Percentiles rank a stretch among this genome's conserved stretches.
phyloP scores from a whole-genome alignment of 2,888 invertebrate genomes.

The Leptinotarsa juncta region DNA sequence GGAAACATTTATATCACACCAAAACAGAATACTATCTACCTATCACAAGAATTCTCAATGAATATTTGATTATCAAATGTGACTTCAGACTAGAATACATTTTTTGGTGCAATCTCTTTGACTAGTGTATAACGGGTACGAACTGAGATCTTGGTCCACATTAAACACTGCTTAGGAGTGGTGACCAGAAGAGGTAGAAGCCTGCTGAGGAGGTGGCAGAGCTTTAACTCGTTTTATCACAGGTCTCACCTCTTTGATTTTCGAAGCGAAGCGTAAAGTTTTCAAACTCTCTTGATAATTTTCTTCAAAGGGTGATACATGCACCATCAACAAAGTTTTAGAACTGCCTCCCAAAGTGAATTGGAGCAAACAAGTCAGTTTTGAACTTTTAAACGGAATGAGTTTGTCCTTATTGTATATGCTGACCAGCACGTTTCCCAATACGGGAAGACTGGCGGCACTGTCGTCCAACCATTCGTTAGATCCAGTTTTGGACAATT shows the following conservation, averaged over 20 bases:
- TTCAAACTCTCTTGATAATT: conserved; percentile 88
- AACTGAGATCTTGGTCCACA: too few species aligned
- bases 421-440: conserved; percentile 86
- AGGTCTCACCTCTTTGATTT: conserved; percentile 86
- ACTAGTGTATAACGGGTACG: too few species aligned
- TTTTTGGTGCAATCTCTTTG: too few species aligned
- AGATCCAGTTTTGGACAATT: conserved; percentile 72
- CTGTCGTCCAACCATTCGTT: conserved; percentile 79
- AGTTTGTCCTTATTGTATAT: conserved; percentile 85
- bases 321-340: conserved; percentile 93
- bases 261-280: conserved; percentile 88
- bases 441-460: conserved; percentile 81
- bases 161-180: too few species aligned
- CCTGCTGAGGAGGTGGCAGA: not conserved
- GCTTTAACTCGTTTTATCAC: conserved; percentile 74
- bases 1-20: too few species aligned
- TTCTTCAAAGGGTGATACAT: conserved; percentile 87
- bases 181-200: not conserved
- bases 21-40: too few species aligned
- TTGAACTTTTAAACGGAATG: conserved; percentile 90
- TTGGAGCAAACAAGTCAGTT: conserved; percentile 88
- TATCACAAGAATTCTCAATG: too few species aligned
- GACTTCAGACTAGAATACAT: too few species aligned
- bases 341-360: conserved; percentile 91
- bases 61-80: too few species aligned